Conservation (phyloP, 2,888 invertebrate genomes). For the Melinopterus prodromus region DNA sequence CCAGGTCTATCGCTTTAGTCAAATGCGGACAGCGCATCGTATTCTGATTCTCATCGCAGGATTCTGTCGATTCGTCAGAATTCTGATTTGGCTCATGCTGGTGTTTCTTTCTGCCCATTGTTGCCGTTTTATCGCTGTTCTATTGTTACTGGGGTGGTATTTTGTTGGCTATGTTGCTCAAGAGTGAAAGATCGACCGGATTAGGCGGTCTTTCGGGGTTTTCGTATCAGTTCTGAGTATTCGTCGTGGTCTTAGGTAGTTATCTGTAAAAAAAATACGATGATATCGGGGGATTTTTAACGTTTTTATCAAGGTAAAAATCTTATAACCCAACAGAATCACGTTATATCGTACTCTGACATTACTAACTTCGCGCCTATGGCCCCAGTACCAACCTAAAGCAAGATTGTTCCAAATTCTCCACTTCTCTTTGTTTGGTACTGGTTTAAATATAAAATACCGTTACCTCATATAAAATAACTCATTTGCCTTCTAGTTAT, state of each 20-base stretch:
- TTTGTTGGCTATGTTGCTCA: background rate
- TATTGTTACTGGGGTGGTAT: background rate
- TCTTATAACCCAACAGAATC: background rate
- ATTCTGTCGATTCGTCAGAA: conserved; percentile 74
- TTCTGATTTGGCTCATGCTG: conserved; percentile 72
- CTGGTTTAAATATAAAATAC: no score
- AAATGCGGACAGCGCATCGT: conserved; percentile 74
- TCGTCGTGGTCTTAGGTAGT: background rate
- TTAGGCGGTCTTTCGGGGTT: background rate
- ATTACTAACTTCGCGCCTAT: background rate
- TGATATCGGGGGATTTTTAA: background rate
- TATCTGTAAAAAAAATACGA: background rate
- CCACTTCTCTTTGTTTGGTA: no score
- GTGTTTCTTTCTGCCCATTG: conserved; percentile 80
- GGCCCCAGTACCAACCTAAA: background rate
- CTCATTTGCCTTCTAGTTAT: no score
- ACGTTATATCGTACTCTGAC: background rate
- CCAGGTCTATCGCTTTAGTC: conserved; percentile 72
- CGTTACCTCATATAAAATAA: no score
- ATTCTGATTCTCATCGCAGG: conserved; percentile 72
- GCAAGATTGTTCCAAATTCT: no score
- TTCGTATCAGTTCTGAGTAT: background rate
- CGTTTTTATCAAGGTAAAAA: background rate
- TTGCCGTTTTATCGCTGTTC: conserved; percentile 39
- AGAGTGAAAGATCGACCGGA: background rate